phyloP scores from a whole-genome alignment of 2,113 vertebrate genomes.

The Sander lucioperca region DNA sequence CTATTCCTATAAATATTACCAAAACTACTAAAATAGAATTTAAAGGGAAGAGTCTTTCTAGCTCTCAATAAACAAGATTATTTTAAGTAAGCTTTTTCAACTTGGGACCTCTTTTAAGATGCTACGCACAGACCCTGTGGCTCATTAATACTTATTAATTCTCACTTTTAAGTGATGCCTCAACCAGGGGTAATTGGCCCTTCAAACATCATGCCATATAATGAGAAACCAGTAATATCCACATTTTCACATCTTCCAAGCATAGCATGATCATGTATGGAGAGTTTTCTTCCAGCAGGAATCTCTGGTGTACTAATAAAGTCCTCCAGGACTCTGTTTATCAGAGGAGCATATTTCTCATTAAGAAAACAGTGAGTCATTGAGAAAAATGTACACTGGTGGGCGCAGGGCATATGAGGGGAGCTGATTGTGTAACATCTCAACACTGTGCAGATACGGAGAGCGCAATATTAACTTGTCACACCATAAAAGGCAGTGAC shows the following conservation, averaged over 20 bases:
- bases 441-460: conserved; percentile 23
- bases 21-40: not conserved
- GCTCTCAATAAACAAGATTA: not conserved
- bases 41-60: not conserved
- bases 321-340: conserved; percentile 12
- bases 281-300: not conserved
- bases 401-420: not conserved
- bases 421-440: conserved; percentile 45
- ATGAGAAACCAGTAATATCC: not conserved
- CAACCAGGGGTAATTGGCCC: too few species aligned
- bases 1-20: not conserved
- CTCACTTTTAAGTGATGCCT: not conserved
- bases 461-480: conserved; percentile 42
- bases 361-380: conserved; percentile 53
- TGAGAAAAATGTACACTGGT: conserved; percentile 31
- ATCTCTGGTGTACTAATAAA: not conserved
- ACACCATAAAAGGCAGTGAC: conserved; percentile 29
- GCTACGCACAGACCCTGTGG: not conserved
- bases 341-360: conserved; percentile 14
- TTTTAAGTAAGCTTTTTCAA: not conserved
- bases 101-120: conserved; percentile 5
- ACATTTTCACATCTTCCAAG: not conserved
- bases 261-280: not conserved
- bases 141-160: not conserved
- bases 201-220: not conserved